These are phyloP conservation scores for Tetramorium parvispinum DNA, from an alignment of 1,140 invertebrate genomes.

Conservation along the genomic window DNA sequence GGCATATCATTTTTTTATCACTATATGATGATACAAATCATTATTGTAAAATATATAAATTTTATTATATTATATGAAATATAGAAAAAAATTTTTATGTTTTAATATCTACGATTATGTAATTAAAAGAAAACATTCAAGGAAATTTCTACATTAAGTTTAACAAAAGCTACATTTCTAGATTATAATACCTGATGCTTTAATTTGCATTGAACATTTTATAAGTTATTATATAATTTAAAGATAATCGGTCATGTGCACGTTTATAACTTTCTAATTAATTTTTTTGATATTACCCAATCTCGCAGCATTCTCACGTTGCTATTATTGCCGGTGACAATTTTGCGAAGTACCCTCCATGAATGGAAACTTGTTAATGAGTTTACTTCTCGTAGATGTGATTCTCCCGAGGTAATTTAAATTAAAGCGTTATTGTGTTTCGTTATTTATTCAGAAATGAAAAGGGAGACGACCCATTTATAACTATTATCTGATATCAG, in stretches of 20 bases:
- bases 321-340: slow-evolving; percentile 30
- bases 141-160: not conserved
- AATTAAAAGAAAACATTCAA: not conserved
- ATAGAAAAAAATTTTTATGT: not conserved
- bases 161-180: not conserved
- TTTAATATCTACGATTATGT: not conserved
- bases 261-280: slow-evolving; percentile 13
- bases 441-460: slow-evolving; percentile 49
- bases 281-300: slow-evolving; percentile 26
- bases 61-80: not conserved
- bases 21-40: not conserved
- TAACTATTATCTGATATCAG: slow-evolving; percentile 44
- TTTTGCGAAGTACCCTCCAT: slow-evolving; percentile 25
- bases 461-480: slow-evolving; percentile 32
- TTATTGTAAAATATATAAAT: not conserved
- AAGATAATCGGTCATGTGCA: not conserved
- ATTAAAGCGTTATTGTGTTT: slow-evolving; percentile 53
- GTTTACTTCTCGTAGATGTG: slow-evolving; percentile 33
- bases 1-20: not conserved
- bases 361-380: slow-evolving; percentile 60
- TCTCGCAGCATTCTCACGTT: not conserved
- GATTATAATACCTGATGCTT: not conserved
- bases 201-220: slow-evolving; percentile 2
- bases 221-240: not conserved
- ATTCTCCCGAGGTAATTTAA: slow-evolving; percentile 47